Base-by-base conservation (phyloP, 2,888 invertebrate species). In the Leptinotarsa haldemani region DNA sequence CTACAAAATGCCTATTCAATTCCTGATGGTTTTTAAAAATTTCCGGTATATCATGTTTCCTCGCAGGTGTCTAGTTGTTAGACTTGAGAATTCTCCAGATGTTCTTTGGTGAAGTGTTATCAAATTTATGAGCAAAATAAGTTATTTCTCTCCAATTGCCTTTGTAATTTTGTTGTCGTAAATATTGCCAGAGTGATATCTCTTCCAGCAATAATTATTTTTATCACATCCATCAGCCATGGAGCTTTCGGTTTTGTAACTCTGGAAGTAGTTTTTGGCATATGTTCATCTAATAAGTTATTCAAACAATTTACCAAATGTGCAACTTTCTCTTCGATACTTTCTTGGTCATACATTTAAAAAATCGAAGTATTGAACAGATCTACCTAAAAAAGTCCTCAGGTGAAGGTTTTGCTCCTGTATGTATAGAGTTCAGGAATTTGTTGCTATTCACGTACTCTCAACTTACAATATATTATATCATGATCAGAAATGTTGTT, bases 251-350 rank as follows among this genome's bases (percentile, higher is more conserved):
- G 61, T 30, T 70, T 58, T 25, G 48, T 70, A 4, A 48, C 7
- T 15, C 15, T 48, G 15, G 48, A 48, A 48, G 7, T 48, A 48
- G 48, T 48, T 48, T 7, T 48, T 48, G 48, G 48, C 12, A 48
- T 48, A 48, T 48, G 7, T 48, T 47, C 3, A 5, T 48, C 64
- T n/a, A 70, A 70, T 16, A 47, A 18, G 4, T 22, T 53, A 53
- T 68, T 68, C 18, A 68, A 25, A 30, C n/a, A 68, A 18, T 68
- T 68, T n/a, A 30, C 68, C n/a, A 56, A 40, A 40, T 68, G 56
- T 12, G 66, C 12, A 50, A 48, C 20, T 66, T 66, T 66, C 15
- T 22, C 50, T 9, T 52, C 22, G 13, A 50, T 18, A 48, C 48
- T 40, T 25, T 53, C 56, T 16, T 68, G 68, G 53, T 68, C 47